phyloP scores from a whole-genome alignment of 2,888 invertebrate species.

The Erannis defoliaria region DNA sequence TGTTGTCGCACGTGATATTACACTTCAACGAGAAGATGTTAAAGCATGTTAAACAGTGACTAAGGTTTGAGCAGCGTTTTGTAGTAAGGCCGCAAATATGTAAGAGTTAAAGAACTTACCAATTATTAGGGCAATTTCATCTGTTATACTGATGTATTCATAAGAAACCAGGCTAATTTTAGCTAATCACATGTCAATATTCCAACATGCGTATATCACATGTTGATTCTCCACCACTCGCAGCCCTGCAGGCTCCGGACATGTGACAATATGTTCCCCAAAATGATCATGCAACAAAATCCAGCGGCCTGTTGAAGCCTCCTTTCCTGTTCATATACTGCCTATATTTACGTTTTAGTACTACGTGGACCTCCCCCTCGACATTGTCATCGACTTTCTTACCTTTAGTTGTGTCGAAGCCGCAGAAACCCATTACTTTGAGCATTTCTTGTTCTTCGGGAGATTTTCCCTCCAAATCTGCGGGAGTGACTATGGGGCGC shows the following conservation, averaged over 20 bases:
- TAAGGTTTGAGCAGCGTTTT: too few species aligned
- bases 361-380: slow-evolving; percentile 97
- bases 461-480: slow-evolving; percentile 95
- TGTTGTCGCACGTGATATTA: too few species aligned
- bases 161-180: slow-evolving; percentile 48
- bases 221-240: slow-evolving; percentile 38
- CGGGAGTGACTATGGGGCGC: slow-evolving; percentile 90
- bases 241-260: slow-evolving; percentile 36
- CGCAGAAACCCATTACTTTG: slow-evolving; percentile 98
- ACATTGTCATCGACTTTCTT: slow-evolving; percentile 98
- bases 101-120: too few species aligned
- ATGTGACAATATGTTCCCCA: slow-evolving; percentile 25
- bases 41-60: too few species aligned
- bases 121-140: too few species aligned
- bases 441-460: slow-evolving; percentile 98
- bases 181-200: slow-evolving; percentile 68
- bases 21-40: too few species aligned
- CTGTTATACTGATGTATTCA: slow-evolving; percentile 34
- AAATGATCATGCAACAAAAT: slow-evolving; percentile 93
- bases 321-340: slow-evolving; percentile 99
- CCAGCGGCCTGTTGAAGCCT: slow-evolving; percentile 98
- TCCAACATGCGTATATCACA: too few species aligned
- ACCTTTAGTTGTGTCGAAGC: slow-evolving; percentile 98
- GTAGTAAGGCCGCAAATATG: too few species aligned
- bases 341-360: slow-evolving; percentile 97